Evolutionary conservation across 2,888 invertebrate species (phyloP), one percentile per base, ranked within the genome.

Genomic region (Mesorhabditis sp.): DNA sequence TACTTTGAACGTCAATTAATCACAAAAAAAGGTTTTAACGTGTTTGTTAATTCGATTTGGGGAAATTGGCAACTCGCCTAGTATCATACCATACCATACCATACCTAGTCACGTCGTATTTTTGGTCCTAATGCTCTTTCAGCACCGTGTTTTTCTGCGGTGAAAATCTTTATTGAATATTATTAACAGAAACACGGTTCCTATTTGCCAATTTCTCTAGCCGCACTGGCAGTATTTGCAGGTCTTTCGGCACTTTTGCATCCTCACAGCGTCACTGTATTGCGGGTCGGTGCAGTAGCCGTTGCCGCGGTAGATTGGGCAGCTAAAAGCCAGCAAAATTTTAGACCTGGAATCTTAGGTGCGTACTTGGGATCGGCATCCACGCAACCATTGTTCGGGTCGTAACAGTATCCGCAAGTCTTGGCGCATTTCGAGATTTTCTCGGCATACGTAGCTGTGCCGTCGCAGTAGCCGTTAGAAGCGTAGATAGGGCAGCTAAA

Each of bases 231-330:
- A 50, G 58, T 50, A 50, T 50, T n/a, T n/a, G 58, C 58, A 50
- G n/a, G 58, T 13, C n/a, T 50, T 50, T 50, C 58, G 58, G 58
- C 58, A 50, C n/a, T 50, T 50, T n/a, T 10, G 10, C 58, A 50
- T 50, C n/a, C 58, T 10, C n/a, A 13, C 10, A 13, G 58, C 58
- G 58, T 50, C 58, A 10, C 10, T 50, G 58, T 50, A 50, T 10
- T 50, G 7, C 10, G 58, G 58, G n/a, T 50, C 58, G 58, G 58
- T 50, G 58, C 58, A 50, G n/a, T 50, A 50, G 58, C 58, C 58
- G 58, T 50, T 50, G 7, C 58, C 58, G 10, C n/a, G 7, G 58
- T 50, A 50, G n/a, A 50, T 50, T n/a, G 58, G 58, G 58, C 58
- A 50, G n/a, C 58, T 50, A 50, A 50, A 50, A 13, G 58, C 28